These are phyloP conservation scores for Manis pentadactyla DNA, from an alignment of 2,797 vertebrate genomes.

Conservation along the genomic window DNA sequence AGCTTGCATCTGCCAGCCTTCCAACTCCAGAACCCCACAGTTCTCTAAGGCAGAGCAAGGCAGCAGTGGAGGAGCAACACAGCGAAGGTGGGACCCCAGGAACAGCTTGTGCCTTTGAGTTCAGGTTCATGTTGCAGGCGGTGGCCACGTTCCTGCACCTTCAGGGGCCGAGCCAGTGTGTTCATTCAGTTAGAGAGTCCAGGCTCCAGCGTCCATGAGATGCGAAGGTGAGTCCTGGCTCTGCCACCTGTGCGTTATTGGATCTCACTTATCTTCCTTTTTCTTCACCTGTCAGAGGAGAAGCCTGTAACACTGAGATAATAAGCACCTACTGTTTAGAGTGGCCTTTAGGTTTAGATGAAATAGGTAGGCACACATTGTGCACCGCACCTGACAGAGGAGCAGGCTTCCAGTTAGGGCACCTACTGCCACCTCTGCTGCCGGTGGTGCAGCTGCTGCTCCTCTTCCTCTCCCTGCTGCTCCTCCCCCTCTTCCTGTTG, in stretches of 20 bases:
- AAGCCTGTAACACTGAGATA: background rate
- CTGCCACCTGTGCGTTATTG: background rate
- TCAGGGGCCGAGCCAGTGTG: accelerated
- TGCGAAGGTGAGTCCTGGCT: background rate
- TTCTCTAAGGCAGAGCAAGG: too few relatives aligned
- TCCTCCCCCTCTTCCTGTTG: too few relatives aligned
- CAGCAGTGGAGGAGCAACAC: accelerated
- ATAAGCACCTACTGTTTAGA: background rate
- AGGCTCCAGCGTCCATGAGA: background rate
- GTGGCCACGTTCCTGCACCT: background rate
- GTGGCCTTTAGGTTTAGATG: background rate
- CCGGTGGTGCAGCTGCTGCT: accelerated
- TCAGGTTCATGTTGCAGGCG: accelerated
- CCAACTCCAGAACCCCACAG: accelerated
- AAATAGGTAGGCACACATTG: background rate
- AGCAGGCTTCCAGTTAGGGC: background rate
- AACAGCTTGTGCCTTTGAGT: accelerated
- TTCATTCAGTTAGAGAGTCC: too few relatives aligned
- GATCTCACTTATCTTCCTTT: background rate
- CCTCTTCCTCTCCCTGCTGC: accelerated
- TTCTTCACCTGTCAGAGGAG: background rate
- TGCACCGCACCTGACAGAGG: accelerated
- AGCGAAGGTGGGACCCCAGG: background rate
- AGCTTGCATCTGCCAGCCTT: background rate
- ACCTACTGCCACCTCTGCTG: accelerated